Base-by-base conservation (phyloP, 2,113 vertebrate species). In the Craseonycteris thonglongyai region DNA sequence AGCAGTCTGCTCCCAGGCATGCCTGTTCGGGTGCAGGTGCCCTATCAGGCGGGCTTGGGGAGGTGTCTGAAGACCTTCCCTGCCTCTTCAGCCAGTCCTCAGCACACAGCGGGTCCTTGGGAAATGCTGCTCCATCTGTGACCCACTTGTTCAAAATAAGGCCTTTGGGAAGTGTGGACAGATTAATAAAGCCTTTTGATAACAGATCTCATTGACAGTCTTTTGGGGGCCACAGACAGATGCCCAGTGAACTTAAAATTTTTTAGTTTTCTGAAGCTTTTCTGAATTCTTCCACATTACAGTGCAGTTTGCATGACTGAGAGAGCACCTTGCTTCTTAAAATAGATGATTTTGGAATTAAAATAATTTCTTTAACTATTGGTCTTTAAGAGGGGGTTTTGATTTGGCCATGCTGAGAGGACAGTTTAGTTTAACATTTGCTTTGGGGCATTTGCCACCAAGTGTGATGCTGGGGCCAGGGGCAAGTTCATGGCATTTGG, bases 231-330 rank as follows among this genome's bases (percentile, higher is more conserved):
- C 51, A 58, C 40, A 56, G 54, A 59, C 76, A 90, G 78, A 56
- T 81, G 81, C 35, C 81, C 40, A 40, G 87, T 90, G 65, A 93
- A 92, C 59, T 88, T 89, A 65, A 79, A 75, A 91, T 90, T 68
- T 87, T 95, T 74, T 38, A 71, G 40, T 80, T 90, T 89, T 71
- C 75, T n/a, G 35, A 78, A 79, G 61, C 51, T 83, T 94, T 47
- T 66, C 86, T 72, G 66, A 91, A 84, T 66, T 83, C 75, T 90
- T 80, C 30, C 75, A 96, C 66, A 69, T 93, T 75, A 72, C 35
- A 93, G 75, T n/a, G 28, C 79, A 75, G 81, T 92, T 63, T 81
- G 68, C 88, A 69, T 68, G 87, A 58, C 69, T 75, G 54, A 85
- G 61, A 80, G 88, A 94, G 9, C 75, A 61, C 71, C 72, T 75